Evolutionary conservation across 1,140 invertebrate species (phyloP).

Genomic region (Drosophila mojavensis): DNA sequence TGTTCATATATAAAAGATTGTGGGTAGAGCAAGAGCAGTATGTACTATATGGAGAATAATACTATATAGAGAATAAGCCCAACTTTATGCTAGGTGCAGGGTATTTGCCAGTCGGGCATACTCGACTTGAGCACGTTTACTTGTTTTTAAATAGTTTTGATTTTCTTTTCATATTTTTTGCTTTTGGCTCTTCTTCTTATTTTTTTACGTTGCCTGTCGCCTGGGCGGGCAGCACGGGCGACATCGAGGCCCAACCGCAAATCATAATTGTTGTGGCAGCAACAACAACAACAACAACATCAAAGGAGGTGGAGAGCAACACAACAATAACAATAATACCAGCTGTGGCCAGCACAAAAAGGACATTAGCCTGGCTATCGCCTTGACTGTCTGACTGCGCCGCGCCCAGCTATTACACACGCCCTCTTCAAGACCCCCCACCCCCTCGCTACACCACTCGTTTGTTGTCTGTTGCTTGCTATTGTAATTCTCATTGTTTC

Average conservation of each 20-base stretch:
- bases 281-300: conserved; percentile 12
- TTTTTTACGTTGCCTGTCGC: not conserved
- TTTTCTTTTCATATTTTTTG: not conserved
- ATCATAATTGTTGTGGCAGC: conserved; percentile 73
- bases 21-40: too few species aligned
- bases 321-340: conserved; percentile 47
- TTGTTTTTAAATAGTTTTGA: not conserved
- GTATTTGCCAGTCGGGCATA: too few species aligned
- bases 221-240: conserved; percentile 12
- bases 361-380: conserved; percentile 65
- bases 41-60: too few species aligned
- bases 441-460: not conserved
- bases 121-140: not conserved
- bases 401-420: conserved; percentile 2
- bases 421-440: not conserved
- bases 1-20: too few species aligned
- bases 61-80: too few species aligned
- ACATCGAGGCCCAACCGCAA: conserved; percentile 60
- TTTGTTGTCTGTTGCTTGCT: conserved; percentile 30
- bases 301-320: not conserved
- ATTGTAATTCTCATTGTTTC: conserved; percentile 56
- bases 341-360: conserved; percentile 59
- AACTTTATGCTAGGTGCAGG: too few species aligned
- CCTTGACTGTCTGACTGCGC: conserved; percentile 32
- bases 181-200: conserved; percentile 7